phyloP scores from a whole-genome alignment of 2,888 invertebrate species.

The Balanococcus diminutus region DNA sequence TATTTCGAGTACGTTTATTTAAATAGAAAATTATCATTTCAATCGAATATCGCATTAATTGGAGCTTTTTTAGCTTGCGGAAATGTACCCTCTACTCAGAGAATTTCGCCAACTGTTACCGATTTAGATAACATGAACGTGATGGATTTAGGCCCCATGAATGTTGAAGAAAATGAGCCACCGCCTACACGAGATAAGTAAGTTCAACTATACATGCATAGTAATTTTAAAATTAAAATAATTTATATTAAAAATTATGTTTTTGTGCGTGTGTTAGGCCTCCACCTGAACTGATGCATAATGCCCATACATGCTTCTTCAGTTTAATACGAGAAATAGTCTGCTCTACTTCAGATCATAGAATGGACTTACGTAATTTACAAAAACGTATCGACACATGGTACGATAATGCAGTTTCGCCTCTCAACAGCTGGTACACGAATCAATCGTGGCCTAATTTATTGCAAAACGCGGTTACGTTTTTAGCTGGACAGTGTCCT shows the following conservation, averaged over 20 bases:
- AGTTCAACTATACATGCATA: not conserved
- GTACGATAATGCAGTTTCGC: slow-evolving; percentile 69
- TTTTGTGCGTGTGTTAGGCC: slow-evolving; percentile 59
- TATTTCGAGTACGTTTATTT: slow-evolving; percentile 24
- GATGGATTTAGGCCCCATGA: slow-evolving; percentile 45
- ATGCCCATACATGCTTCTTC: slow-evolving; percentile 84
- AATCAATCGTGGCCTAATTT: slow-evolving; percentile 75
- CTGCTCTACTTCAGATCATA: slow-evolving; percentile 81
- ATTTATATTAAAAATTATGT: not conserved
- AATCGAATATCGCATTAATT: not conserved
- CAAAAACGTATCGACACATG: slow-evolving; percentile 75
- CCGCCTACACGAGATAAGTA: slow-evolving; percentile 44
- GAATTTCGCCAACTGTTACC: slow-evolving; percentile 49
- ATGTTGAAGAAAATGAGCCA: slow-evolving; percentile 45
- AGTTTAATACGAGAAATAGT: slow-evolving; percentile 87
- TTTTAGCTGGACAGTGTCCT: slow-evolving; percentile 81
- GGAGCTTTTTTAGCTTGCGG: slow-evolving; percentile 13
- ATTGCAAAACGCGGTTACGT: slow-evolving; percentile 79
- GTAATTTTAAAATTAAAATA: not conserved
- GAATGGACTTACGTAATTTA: slow-evolving; percentile 78
- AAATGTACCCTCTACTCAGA: not conserved
- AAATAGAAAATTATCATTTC: not conserved
- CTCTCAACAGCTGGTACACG: slow-evolving; percentile 80
- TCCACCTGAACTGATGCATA: slow-evolving; percentile 69
- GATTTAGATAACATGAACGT: slow-evolving; percentile 47